Evolutionary conservation across 2,113 vertebrate genomes (phyloP).

Genomic region (Melanerpes formicivorus): DNA sequence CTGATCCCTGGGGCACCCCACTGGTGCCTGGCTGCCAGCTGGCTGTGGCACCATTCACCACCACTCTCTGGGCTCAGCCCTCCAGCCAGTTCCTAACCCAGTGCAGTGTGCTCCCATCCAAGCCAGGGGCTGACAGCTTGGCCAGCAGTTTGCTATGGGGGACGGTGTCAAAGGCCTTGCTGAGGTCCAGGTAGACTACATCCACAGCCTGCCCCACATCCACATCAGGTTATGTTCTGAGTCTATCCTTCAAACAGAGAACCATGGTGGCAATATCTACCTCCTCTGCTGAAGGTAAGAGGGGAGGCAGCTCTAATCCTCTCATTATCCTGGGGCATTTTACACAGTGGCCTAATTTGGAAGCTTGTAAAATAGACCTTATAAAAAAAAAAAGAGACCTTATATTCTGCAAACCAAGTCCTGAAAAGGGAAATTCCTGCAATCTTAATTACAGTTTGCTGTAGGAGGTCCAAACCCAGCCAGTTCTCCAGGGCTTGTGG

Average conservation of each 20-base stretch:
- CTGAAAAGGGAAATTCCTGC: slow-evolving; percentile 43
- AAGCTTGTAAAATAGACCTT: neutral
- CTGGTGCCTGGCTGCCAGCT: too few relatives aligned
- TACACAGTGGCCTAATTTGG: neutral
- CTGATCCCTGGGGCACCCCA: too few relatives aligned
- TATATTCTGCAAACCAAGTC: slow-evolving; percentile 6
- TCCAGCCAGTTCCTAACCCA: too few relatives aligned
- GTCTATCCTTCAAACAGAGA: neutral
- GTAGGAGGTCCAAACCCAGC: slow-evolving; percentile 39
- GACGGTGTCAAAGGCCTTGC: too few relatives aligned
- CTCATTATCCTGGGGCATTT: neutral
- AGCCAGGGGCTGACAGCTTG: too few relatives aligned
- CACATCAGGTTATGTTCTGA: neutral
- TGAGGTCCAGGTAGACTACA: too few relatives aligned
- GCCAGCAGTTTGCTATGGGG: too few relatives aligned
- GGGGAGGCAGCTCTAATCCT: neutral
- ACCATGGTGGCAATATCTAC: neutral
- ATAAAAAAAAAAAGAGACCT: neutral
- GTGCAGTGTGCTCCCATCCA: too few relatives aligned
- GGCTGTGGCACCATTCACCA: too few relatives aligned
- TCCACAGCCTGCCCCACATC: too few relatives aligned
- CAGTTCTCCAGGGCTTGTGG: slow-evolving; percentile 43
- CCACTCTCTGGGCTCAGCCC: too few relatives aligned
- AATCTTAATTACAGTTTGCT: slow-evolving; percentile 52
- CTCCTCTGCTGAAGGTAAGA: neutral